Conservation (phyloP, 2,113 vertebrate species). For the Conger conger region DNA sequence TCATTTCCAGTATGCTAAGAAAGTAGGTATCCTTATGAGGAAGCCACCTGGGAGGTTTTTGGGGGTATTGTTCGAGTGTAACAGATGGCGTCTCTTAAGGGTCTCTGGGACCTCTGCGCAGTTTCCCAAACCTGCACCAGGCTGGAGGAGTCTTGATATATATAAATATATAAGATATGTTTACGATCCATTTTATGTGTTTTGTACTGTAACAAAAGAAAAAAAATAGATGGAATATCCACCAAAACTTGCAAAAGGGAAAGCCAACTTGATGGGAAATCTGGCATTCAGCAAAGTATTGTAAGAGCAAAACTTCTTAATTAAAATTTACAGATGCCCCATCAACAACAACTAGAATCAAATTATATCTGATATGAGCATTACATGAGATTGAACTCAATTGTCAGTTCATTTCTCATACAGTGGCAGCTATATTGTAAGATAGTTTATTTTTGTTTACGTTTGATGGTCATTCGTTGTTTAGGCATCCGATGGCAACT, state of each 20-base stretch:
- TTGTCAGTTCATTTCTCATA: conserved; percentile 15
- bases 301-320: not conserved
- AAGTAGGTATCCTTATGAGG: not conserved
- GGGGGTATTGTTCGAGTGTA: not conserved
- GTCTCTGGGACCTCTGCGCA: not conserved
- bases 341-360: not conserved
- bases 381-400: conserved; percentile 20
- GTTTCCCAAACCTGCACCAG: not conserved
- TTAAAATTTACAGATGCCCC: conserved; percentile 10
- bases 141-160: not conserved
- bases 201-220: not conserved
- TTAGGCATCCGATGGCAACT: conserved; percentile 3
- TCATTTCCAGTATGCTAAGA: conserved; percentile 16
- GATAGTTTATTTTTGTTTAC: conserved; percentile 3
- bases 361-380: not conserved
- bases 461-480: not conserved
- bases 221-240: not conserved
- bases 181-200: not conserved
- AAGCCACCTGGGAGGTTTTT: not conserved
- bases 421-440: conserved; percentile 32
- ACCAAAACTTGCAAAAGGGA: not conserved
- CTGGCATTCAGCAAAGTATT: not conserved
- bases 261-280: not conserved
- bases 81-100: not conserved
- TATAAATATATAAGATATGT: not conserved